Evolutionary conservation across 2,888 invertebrate genomes (phyloP), one percentile per base, ranked within the genome.

Genomic region (Formica aserva): DNA sequence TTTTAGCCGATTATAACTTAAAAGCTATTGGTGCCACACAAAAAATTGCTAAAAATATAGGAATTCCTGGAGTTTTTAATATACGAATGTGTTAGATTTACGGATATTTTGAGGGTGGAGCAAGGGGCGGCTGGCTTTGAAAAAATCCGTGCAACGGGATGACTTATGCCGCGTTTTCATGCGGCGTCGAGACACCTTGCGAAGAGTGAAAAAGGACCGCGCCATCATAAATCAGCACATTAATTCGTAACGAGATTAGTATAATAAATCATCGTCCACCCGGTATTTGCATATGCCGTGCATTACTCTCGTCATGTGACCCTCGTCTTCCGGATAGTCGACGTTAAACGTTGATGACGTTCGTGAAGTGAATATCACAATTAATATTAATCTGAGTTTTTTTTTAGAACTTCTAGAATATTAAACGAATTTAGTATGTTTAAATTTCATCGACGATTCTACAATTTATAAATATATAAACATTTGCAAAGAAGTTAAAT

Each of bases 231-330:
- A 89, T 88, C 88, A 82, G 76, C 78, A 83, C 62, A 84, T 89
- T 88, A 88, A 87, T 88, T 88, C 81, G 67, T 85, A 87, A 88
- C 80, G 85, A 84, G 86, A 90, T 90, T 87, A 90, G 75, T 86
- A 74, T 85, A 87, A 90, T 88, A 86, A 90, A 88, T 88, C 86
- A 87, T 83, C 71, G 72, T 69, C 72, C 81, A 72, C 69, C 41
- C 60, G 66, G 41, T 86, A 71, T 60, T 85, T 75, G 82, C 75
- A 74, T 71, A 48, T 63, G 69, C 41, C 48, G 67, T 63, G 82
- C 62, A 72, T 69, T 60, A n/a, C 71, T 86, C 52, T 72, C 89
- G 77, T 81, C 84, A 66, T 62, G 62, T 81, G 78, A 83, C 84
- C 85, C 75, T 81, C 81, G 72, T 67, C 76, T 77, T 82, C 52